A percentile compares a stretch with the other conserved stretches of the same genome.
Conservation (phyloP, 2,797 vertebrate genomes). For the Smutsia temminckii region DNA sequence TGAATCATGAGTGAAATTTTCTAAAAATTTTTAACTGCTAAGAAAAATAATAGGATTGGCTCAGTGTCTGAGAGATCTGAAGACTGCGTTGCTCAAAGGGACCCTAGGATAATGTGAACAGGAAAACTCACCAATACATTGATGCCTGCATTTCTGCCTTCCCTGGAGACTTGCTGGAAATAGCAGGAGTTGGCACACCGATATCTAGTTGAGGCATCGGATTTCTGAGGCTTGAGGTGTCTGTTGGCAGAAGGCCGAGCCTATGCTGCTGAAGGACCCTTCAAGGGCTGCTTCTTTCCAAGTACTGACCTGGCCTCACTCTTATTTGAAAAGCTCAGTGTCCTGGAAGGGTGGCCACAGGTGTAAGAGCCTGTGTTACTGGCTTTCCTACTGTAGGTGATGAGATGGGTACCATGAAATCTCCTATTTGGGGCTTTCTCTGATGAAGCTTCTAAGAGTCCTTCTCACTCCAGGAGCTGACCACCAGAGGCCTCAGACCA, state of each 20-base stretch:
- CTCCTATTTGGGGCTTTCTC: background rate
- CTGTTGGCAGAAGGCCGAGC: background rate
- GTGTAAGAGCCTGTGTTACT: background rate
- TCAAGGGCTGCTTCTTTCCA: background rate
- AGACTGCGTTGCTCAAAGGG: background rate
- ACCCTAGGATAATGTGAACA: background rate
- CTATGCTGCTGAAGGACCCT: background rate
- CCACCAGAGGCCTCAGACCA: background rate
- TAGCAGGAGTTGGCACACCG: background rate
- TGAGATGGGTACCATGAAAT: background rate
- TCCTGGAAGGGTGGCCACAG: background rate
- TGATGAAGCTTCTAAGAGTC: background rate
- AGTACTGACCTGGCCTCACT: background rate
- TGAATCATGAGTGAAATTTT: background rate
- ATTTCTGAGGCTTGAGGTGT: background rate
- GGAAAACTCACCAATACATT: background rate
- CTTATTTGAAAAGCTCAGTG: background rate
- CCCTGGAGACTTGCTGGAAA: background rate
- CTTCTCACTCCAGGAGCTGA: background rate
- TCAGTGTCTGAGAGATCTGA: background rate
- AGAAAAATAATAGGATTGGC: background rate
- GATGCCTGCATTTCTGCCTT: background rate
- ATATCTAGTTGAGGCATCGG: background rate
- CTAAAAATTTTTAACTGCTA: background rate
- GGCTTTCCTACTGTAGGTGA: background rate